phyloP scores from a whole-genome alignment of 2,113 vertebrate species.

The Clupea harengus region DNA sequence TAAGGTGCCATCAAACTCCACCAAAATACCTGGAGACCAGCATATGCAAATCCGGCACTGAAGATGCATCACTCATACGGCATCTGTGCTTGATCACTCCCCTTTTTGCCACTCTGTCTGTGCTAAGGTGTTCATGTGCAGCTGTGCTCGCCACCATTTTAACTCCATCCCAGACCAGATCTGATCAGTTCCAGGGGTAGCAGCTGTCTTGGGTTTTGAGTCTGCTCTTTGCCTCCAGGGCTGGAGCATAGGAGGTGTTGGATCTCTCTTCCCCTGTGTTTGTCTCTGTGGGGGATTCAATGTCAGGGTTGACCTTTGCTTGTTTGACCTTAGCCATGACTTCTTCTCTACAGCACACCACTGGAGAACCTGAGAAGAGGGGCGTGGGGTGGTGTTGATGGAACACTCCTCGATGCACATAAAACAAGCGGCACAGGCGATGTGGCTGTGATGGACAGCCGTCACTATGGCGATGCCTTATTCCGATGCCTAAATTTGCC shows the following conservation, averaged over 20 bases:
- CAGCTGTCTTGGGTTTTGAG: neutral
- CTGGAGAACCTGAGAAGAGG: neutral
- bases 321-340: neutral
- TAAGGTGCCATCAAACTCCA: conserved; percentile 49
- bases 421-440: neutral
- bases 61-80: neutral
- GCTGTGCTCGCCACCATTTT: neutral
- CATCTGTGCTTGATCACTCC: neutral
- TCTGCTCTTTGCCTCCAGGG: neutral
- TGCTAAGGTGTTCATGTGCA: neutral
- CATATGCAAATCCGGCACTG: conserved; percentile 28
- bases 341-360: neutral
- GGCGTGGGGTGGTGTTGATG: neutral
- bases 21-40: conserved; percentile 49
- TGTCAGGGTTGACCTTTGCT: neutral
- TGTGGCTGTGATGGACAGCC: neutral
- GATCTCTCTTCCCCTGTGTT: neutral
- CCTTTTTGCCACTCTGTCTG: neutral
- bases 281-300: neutral
- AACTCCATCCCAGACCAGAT: neutral
- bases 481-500: neutral
- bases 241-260: neutral
- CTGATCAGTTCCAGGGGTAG: neutral
- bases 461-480: neutral
- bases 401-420: neutral